A percentile compares a stretch with the other conserved stretches of the same genome.
These are phyloP conservation scores for Eudasyphora cyanicolor DNA, from an alignment of 2,888 invertebrate genomes.

Conservation along the genomic window DNA sequence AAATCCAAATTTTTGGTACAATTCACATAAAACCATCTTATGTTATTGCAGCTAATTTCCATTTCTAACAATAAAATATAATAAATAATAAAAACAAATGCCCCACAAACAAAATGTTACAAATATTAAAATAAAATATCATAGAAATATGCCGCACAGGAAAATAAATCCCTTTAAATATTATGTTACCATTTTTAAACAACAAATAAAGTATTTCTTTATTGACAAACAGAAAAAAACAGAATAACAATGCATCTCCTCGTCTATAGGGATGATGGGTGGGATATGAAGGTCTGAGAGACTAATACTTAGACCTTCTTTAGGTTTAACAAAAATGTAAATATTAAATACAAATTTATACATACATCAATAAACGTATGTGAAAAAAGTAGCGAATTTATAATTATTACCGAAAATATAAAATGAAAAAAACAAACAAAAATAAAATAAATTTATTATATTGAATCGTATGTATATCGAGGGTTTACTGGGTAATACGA, in stretches of 20 bases:
- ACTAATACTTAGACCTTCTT: not conserved
- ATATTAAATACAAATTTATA: conserved; percentile 18
- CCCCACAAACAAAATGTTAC: not conserved
- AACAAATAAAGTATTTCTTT: not conserved
- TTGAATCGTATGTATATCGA: too few relatives aligned
- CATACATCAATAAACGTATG: conserved; percentile 45
- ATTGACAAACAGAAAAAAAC: not conserved
- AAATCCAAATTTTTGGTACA: too few relatives aligned
- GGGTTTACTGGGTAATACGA: too few relatives aligned
- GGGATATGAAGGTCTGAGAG: too few relatives aligned
- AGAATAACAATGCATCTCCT: too few relatives aligned
- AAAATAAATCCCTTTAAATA: not conserved
- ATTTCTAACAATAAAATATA: not conserved
- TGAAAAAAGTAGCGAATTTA: conserved; percentile 65
- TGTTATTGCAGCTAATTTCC: too few relatives aligned
- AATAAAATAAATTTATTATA: conserved; percentile 67
- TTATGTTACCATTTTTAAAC: conserved; percentile 25
- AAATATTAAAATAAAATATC: not conserved
- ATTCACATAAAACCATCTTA: too few relatives aligned
- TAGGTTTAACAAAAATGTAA: not conserved
- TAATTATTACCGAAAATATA: conserved; percentile 31
- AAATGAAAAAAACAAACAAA: conserved; percentile 39
- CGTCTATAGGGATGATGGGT: too few relatives aligned
- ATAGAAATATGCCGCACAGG: not conserved
- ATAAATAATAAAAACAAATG: not conserved